phyloP scores from a whole-genome alignment of 2,888 invertebrate genomes.

The Marasmarcha lunaedactyla region DNA sequence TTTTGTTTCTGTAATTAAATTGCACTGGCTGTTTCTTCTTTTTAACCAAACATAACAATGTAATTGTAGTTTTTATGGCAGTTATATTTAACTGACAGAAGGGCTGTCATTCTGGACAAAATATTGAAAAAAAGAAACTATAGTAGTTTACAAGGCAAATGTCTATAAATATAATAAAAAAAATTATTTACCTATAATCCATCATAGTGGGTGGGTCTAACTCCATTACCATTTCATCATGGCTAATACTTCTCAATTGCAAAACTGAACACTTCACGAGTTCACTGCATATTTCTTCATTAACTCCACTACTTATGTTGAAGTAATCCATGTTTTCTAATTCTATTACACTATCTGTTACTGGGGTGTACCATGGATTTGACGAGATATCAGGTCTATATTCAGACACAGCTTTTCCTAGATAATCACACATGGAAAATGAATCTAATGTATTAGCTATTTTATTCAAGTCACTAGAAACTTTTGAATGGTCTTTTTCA shows the following conservation, averaged over 20 bases:
- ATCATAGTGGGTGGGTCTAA: constrained; percentile 32
- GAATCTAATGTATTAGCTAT: constrained; percentile 37
- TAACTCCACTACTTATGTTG: constrained; percentile 24
- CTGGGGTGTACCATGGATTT: constrained; percentile 37
- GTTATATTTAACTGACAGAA: no score
- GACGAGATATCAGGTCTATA: constrained; percentile 24
- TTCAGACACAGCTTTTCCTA: constrained; percentile 25
- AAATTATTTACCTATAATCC: constrained; percentile 31
- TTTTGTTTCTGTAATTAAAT: no score
- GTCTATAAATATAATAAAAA: constrained; percentile 2
- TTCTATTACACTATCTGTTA: constrained; percentile 45
- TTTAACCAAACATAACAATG: no score
- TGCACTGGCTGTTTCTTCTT: no score
- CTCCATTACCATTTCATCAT: constrained; percentile 21
- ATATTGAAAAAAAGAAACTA: no score
- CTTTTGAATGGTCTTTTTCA: constrained; percentile 15
- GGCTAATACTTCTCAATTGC: constrained; percentile 24
- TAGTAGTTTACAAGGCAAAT: no score
- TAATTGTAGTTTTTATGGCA: no score
- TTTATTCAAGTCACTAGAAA: constrained; percentile 4
- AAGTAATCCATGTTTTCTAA: constrained; percentile 35
- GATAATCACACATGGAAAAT: constrained; percentile 31
- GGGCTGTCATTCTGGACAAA: no score
- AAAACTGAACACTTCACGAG: constrained; percentile 26
- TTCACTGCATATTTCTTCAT: constrained; percentile 31